phyloP scores from a whole-genome alignment of 2,888 invertebrate species.

The Leptopilina syphax region DNA sequence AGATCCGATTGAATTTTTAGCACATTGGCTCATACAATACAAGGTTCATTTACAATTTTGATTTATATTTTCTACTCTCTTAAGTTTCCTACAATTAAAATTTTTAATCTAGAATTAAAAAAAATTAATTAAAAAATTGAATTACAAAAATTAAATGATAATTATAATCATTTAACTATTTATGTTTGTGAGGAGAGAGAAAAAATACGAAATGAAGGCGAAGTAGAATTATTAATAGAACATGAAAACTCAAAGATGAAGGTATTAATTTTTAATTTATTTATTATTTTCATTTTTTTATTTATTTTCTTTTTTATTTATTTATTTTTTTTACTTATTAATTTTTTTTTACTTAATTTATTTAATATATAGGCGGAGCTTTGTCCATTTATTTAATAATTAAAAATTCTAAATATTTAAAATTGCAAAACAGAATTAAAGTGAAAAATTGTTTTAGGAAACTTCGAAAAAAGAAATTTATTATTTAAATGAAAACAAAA shows the following conservation, averaged over 20 bases:
- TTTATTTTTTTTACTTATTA: slow-evolving; percentile 12
- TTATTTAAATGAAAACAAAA: background rate
- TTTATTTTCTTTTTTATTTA: background rate
- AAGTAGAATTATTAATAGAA: slow-evolving; percentile 48
- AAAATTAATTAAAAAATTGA: no score
- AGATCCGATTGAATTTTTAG: slow-evolving; percentile 70
- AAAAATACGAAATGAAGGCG: slow-evolving; percentile 49
- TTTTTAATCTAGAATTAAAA: no score
- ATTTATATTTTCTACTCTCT: background rate
- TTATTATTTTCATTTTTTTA: no score
- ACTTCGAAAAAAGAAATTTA: background rate
- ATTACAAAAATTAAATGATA: no score
- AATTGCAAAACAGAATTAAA: no score
- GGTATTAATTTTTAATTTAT: slow-evolving; percentile 23
- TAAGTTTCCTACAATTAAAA: no score
- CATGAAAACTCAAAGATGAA: slow-evolving; percentile 44
- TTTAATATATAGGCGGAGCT: no score
- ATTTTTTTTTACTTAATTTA: no score
- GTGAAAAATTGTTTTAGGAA: background rate
- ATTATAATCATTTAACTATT: background rate
- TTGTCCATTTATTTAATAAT: no score
- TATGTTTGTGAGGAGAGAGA: slow-evolving; percentile 54
- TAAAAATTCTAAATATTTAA: no score
- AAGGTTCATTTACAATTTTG: slow-evolving; percentile 53
- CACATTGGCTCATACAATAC: slow-evolving; percentile 68